A percentile compares a stretch with the other conserved stretches of the same genome.
Evolutionary conservation across 2,113 vertebrate species (phyloP).

Genomic region (Brachyistius frenatus): DNA sequence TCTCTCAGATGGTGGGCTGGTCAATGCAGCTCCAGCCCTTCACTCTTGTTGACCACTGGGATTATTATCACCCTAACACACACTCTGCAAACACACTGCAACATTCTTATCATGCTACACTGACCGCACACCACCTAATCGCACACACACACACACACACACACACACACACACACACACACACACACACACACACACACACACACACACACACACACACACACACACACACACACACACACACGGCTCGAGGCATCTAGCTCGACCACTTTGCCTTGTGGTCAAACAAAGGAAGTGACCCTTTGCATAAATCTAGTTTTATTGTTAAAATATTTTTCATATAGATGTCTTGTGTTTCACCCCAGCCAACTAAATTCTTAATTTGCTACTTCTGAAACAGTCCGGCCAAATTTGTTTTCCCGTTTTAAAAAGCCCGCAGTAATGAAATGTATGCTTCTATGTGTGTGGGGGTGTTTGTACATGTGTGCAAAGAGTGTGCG

Average conservation of each 20-base stretch:
- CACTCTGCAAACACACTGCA: conserved; percentile 75
- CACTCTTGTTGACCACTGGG: conserved; percentile 81
- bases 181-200: not conserved
- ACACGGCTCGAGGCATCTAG: not conserved
- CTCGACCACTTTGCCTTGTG: not conserved
- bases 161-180: conserved; percentile 35
- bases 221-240: no score
- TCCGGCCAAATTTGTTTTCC: not conserved
- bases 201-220: no score
- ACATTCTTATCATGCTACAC: conserved; percentile 72
- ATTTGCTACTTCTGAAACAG: not conserved
- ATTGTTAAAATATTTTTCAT: not conserved
- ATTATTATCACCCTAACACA: conserved; percentile 82
- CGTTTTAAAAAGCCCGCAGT: not conserved
- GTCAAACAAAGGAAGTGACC: conserved; percentile 9
- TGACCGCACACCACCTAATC: conserved; percentile 56
- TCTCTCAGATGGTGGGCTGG: conserved; percentile 74
- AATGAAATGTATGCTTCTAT: conserved; percentile 37
- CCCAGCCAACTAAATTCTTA: conserved; percentile 3
- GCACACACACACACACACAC: conserved; percentile 25
- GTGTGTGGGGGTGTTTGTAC: conserved; percentile 45
- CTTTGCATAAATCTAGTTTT: not conserved
- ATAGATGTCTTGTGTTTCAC: conserved; percentile 29
- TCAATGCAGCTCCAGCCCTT: conserved; percentile 77
- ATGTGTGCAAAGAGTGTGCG: conserved; percentile 19